These are phyloP conservation scores for Crotalus helleri DNA, from an alignment of 2,113 vertebrate genomes.

Conservation along the genomic window DNA sequence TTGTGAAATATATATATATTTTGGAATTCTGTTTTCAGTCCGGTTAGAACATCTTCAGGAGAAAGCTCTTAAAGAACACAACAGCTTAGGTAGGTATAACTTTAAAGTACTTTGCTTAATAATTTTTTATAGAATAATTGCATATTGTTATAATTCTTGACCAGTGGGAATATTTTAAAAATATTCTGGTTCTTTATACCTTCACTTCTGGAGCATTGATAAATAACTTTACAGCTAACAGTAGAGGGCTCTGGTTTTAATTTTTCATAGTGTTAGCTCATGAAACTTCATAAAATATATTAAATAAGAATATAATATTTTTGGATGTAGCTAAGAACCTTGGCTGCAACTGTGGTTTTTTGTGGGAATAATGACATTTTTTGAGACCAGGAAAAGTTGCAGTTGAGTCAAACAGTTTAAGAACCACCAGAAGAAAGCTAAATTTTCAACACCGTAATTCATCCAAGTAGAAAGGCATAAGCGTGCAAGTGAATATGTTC, in stretches of 20 bases:
- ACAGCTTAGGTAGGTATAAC: conserved; percentile 90
- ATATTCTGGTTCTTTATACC: background rate
- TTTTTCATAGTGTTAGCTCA: background rate
- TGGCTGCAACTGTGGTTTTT: background rate
- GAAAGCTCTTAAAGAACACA: conserved; percentile 98
- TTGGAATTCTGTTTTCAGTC: conserved; percentile 89
- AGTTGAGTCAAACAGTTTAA: background rate
- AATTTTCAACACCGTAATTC: background rate
- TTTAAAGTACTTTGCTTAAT: conserved; percentile 58
- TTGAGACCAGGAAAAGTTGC: background rate
- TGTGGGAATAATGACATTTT: background rate
- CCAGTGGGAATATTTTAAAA: background rate
- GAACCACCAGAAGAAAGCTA: background rate
- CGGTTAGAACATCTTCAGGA: conserved; percentile 97
- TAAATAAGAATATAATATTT: background rate
- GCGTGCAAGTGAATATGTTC: conserved; percentile 7
- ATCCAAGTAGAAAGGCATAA: background rate
- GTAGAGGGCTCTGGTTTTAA: conserved; percentile 63
- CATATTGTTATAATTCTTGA: background rate
- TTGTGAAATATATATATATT: conserved; percentile 78
- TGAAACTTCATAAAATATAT: background rate
- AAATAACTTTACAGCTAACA: background rate
- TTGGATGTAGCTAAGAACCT: background rate
- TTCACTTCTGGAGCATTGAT: rapidly evolving
- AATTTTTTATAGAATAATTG: conserved; percentile 1